Evolutionary conservation across 2,888 invertebrate species (phyloP), one percentile per base, ranked within the genome.

Genomic region (Eupithecia abbreviata): DNA sequence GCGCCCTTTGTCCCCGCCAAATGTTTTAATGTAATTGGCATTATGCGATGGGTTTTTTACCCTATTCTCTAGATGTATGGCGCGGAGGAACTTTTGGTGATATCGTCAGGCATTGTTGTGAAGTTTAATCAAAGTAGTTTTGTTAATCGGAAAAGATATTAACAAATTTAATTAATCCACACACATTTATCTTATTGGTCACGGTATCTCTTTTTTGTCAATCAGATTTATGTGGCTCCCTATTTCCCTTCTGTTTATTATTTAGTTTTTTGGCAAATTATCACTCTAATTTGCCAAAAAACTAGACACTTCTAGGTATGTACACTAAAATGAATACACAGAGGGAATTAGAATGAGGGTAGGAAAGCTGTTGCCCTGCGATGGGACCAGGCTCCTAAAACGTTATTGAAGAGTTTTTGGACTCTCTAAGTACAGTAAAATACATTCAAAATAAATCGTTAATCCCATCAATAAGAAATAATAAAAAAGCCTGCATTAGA

Each of bases 21-120:
- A 94, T 94, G 94, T 95, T 95, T 95, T 95, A 95, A 95, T 95
- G 95, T 95, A 95, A 95, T 95, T 95, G 95, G 93, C 95, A 93
- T 94, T 93, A 92, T 92, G 90, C 89, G 87, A 90, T 87, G 86
- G 86, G 84, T 86, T 90, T 91, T 92, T 93, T 90, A 88, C 87
- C 86, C 87, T 83, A 84, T 85, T 87, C 84, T 84, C 84, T 75
- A 80, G 81, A 84, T 81, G 82, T 83, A 68, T 68, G 67, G n/a
- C 41, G 84, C 67, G 74, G 75, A 84, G 81, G 83, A 85, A 85
- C 84, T 86, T 88, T 87, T 73, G 80, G 80, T 82, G 85, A 84
- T 84, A 67, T 81, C 78, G 74, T 72, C 47, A 42, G 65, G 75
- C 65, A 67, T 81, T 83, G 80, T 81, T 79, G 70, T 18, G n/a